phyloP scores from a whole-genome alignment of 2,888 invertebrate genomes.

The Orchesellides sinensis region DNA sequence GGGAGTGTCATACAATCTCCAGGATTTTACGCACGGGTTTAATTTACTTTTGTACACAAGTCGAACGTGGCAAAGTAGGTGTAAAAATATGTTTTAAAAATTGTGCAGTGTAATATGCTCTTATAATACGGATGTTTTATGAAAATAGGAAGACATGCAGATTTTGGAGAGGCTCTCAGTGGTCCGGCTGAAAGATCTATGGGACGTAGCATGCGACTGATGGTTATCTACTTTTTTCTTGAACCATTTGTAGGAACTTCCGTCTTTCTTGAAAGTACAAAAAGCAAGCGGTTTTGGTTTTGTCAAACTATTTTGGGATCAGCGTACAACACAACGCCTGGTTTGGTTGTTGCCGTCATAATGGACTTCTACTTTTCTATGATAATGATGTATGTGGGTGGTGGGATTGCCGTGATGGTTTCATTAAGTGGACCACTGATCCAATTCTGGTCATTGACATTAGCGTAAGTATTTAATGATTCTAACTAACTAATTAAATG shows the following conservation, averaged over 20 bases:
- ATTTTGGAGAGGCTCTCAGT: neutral
- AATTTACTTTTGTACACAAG: neutral
- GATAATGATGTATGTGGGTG: neutral
- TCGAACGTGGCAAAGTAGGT: neutral
- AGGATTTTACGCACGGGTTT: neutral
- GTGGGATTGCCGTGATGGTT: neutral
- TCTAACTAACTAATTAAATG: no score
- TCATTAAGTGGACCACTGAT: neutral
- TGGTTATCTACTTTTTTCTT: neutral
- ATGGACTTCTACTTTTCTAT: neutral
- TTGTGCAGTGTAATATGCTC: no score
- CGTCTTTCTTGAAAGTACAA: neutral
- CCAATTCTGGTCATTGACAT: neutral
- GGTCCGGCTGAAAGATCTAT: neutral
- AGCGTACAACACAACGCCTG: neutral
- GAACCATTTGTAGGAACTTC: neutral
- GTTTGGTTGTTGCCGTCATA: neutral
- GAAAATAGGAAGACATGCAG: neutral
- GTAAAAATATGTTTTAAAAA: neutral
- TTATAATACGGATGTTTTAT: neutral
- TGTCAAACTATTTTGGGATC: neutral
- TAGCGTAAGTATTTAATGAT: neutral
- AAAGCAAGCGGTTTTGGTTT: neutral
- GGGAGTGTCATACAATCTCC: neutral
- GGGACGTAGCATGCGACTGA: neutral